Evolutionary conservation across 2,888 invertebrate species (phyloP).

Genomic region (Bellardia pandia): DNA sequence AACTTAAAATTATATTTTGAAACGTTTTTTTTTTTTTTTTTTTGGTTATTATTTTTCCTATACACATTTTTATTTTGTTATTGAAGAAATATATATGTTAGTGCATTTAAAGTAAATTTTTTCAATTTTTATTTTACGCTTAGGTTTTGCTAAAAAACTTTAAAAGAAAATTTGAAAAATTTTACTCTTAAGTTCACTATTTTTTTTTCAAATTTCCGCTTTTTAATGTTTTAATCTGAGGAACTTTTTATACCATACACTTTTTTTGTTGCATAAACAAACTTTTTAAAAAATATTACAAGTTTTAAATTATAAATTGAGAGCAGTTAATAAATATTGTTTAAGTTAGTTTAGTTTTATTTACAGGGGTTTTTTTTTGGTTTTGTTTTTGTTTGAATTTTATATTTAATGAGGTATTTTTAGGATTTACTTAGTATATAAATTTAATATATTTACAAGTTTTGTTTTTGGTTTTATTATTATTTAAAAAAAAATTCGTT

Average conservation of each 20-base stretch:
- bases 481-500: slow-evolving; percentile 7
- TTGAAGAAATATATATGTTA: slow-evolving; percentile 63
- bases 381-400: not conserved
- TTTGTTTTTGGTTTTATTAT: slow-evolving; percentile 20
- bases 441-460: slow-evolving; percentile 52
- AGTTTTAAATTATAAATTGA: slow-evolving; percentile 51
- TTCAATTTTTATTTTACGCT: slow-evolving; percentile 30
- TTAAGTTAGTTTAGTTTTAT: slow-evolving; percentile 42
- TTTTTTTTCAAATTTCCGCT: slow-evolving; percentile 46
- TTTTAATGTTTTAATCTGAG: slow-evolving; percentile 84
- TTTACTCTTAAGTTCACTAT: slow-evolving; percentile 61
- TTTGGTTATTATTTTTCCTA: slow-evolving; percentile 41
- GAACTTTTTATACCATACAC: slow-evolving; percentile 91
- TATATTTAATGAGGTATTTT: slow-evolving; percentile 65
- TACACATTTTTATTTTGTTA: slow-evolving; percentile 55
- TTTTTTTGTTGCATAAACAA: slow-evolving; percentile 77
- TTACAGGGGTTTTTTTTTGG: slow-evolving; percentile 22
- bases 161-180: slow-evolving; percentile 38
- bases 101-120: slow-evolving; percentile 63
- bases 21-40: slow-evolving; percentile 15
- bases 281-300: slow-evolving; percentile 71
- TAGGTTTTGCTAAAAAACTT: not conserved
- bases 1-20: slow-evolving; percentile 59
- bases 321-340: slow-evolving; percentile 25
- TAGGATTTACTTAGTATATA: slow-evolving; percentile 55